Conservation (phyloP, 2,113 vertebrate species). For the Plestiodon gilberti region DNA sequence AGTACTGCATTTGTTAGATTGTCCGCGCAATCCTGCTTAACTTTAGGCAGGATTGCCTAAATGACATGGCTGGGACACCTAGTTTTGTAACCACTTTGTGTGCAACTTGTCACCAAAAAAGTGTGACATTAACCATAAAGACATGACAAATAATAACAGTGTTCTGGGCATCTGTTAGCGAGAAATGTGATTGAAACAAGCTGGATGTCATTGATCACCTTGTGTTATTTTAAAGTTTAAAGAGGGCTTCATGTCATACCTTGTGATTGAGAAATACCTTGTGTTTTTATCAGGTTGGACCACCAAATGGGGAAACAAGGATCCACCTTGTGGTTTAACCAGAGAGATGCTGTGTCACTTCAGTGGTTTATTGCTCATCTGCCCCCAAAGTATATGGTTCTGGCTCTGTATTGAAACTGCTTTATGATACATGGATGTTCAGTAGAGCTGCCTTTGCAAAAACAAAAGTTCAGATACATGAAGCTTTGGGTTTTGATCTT, state of each 20-base stretch:
- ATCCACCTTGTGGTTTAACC: background rate
- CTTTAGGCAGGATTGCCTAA: too few relatives aligned
- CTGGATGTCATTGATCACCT: background rate
- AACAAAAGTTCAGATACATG: slow-evolving; percentile 10
- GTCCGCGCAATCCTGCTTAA: too few relatives aligned
- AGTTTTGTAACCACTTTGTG: background rate
- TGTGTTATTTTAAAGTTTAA: background rate
- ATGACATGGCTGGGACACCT: background rate
- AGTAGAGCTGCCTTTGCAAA: slow-evolving; percentile 9
- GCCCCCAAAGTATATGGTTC: background rate
- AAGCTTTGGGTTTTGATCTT: slow-evolving; percentile 7
- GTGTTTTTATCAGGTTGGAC: background rate
- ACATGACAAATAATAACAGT: background rate
- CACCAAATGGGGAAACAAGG: background rate
- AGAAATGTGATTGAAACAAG: background rate
- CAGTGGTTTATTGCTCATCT: background rate
- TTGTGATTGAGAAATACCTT: background rate
- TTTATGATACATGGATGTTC: background rate
- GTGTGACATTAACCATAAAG: too few relatives aligned
- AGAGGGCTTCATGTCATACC: background rate
- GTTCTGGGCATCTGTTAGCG: background rate
- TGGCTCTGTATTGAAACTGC: background rate
- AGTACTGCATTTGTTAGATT: background rate
- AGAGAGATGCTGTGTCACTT: background rate
- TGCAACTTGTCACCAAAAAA: too few relatives aligned